Evolutionary conservation across 64 coral and sea anemone genomes (phyloP), one percentile per base, ranked within the genome.

Genomic region (Montipora capricornis): DNA sequence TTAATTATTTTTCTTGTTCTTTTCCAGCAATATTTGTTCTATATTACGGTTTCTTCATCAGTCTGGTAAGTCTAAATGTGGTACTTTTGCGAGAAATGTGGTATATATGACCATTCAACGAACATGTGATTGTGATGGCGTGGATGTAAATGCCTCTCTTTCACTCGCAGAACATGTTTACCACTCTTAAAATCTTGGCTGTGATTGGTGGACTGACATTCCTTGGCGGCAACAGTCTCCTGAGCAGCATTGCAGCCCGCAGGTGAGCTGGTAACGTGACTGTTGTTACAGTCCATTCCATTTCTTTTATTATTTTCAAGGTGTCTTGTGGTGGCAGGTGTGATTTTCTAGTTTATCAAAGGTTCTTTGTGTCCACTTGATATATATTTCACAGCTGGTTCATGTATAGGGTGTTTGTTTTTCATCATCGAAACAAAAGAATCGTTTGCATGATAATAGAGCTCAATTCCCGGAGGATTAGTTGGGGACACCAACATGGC

Each of bases 171-270:
- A 95, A 99, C 90, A 99, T 99, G 98, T 99, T 99, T 57, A 94
- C 89, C 19, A 99, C 98, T 47, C 95, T 99, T 11, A 96, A 99
- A 80, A 55, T 96, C 4, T 90, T 99, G n/a, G 92, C 98, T 82
- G 75, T 89, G 8, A 80, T 95, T 91, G 95, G 98, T 58, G 75
- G 80, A 0, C 61, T 99, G 48, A 99, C 98, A 5, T 99, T 99
- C 69, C 92, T 99, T 8, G 95, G 90, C 12, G 98, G 94, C 29
- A 99, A 99, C 80, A 96, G 92, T 75, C 83, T 99, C 16, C 48
- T 99, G 22, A 92, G 90, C 61, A 76, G 51, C 62, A 94, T 99
- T 69, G 98, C 98, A 11, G 90, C 93, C 81, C 89, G 92, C 24
- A 94, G 98, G 98, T 99, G 24, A 92, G 74, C 16, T 76, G 58